Base-by-base conservation (phyloP, 2,888 invertebrate species). In the Eurytoma adleriae region DNA sequence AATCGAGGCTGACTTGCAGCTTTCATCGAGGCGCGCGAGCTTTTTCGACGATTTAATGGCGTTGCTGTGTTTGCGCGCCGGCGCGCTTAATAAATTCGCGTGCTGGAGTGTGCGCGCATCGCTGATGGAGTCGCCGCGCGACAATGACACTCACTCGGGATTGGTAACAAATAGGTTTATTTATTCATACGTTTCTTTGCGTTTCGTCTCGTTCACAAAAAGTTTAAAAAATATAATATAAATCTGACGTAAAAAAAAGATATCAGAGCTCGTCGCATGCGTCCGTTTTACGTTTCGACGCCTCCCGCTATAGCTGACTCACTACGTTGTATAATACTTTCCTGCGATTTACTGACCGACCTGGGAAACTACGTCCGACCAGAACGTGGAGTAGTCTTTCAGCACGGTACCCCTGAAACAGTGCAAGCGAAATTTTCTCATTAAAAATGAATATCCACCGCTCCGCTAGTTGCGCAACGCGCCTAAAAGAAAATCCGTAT, bases 371-470 rank as follows among this genome's bases (percentile, higher is more conserved):
- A 90, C 78, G 2, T 88, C 93, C 30, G 95, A 93, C 96, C 96
- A 96, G 90, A 95, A 96, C 7, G 94, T 94, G 70, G 93, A 93
- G 88, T 96, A 96, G 85, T 94, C 94, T 90, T 95, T 94, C 86
- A 96, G 90, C 24, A 96, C 93, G 3, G 95, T 95, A 67, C 96
- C 96, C 62, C 96, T 96, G 93, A 57, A 93, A 94, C 76, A 82
- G 85, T 83, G 74, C 82, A 72, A 69, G 30, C 48, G 18, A 57
- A 69, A 14, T 64, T 40, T 40, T 40, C 40, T 40, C 7, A 40
- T 40, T 40, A 40, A 40, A 10, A 40, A 10, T 7, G 40, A 40
- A 40, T 40, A 40, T 40, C 40, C 40, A 10, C 10, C 30, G 40
- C 40, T 7, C 40, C 40, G 1, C 30, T 3, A 0, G 10, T 40